Evolutionary conservation across 64 coral and sea anemone genomes (phyloP).

Genomic region (Orbicella faveolata): DNA sequence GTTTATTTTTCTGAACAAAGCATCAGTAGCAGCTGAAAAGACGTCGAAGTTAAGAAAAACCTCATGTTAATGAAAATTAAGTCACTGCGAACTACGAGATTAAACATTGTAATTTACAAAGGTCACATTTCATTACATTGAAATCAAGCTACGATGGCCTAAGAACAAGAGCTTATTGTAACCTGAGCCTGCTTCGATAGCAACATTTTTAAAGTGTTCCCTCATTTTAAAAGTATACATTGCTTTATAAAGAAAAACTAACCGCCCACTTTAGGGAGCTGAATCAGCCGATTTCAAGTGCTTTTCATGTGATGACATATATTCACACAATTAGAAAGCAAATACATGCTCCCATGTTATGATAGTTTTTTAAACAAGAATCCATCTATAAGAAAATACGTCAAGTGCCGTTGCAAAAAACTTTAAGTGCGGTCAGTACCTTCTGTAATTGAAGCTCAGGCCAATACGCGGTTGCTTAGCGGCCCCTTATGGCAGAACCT

Average conservation of each 20-base stretch:
- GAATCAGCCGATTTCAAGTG: not conserved
- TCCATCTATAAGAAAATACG: not conserved
- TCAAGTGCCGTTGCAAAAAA: no score
- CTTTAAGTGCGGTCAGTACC: no score
- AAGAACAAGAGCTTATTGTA: not conserved
- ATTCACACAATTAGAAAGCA: not conserved
- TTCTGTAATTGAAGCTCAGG: no score
- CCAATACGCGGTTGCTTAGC: no score
- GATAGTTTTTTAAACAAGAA: not conserved
- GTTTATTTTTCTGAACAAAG: slow-evolving; percentile 24
- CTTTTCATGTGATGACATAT: not conserved
- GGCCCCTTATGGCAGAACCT: no score
- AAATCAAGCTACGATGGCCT: no score
- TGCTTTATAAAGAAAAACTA: not conserved
- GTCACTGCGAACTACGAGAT: not conserved
- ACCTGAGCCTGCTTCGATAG: not conserved
- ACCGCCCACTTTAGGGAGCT: not conserved
- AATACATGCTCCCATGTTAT: not conserved
- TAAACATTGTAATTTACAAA: not conserved
- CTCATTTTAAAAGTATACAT: not conserved
- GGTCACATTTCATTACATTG: not conserved
- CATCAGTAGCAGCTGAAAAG: not conserved
- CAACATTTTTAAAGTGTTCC: not conserved
- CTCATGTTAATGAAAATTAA: not conserved
- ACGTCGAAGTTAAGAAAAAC: not conserved